phyloP scores from a whole-genome alignment of 2,797 vertebrate genomes.

The Crotalus adamanteus region DNA sequence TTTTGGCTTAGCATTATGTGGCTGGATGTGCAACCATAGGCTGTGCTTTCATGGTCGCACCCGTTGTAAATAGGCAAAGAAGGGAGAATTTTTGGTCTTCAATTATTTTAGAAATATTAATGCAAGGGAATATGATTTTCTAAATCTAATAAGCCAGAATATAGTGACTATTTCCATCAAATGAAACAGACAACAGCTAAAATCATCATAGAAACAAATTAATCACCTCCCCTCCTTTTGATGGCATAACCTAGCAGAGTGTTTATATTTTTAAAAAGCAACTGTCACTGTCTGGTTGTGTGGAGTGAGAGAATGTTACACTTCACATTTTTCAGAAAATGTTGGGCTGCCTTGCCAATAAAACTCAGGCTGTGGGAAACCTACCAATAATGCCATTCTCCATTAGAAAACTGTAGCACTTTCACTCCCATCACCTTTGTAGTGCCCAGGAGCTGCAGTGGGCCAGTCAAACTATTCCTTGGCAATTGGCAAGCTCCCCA shows the following conservation, averaged over 20 bases:
- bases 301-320: not conserved
- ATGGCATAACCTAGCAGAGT: not conserved
- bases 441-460: not conserved
- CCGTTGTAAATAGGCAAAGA: not conserved
- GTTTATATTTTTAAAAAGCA: not conserved
- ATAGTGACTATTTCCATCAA: not conserved
- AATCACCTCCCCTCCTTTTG: not conserved
- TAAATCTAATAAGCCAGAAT: conserved; percentile 1
- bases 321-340: not conserved
- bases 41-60: not conserved
- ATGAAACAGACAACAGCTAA: not conserved
- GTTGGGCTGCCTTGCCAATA: not conserved
- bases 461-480: not conserved
- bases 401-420: not conserved
- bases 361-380: not conserved
- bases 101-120: conserved; percentile 1
- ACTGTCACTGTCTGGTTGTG: not conserved
- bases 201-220: not conserved
- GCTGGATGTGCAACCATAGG: not conserved
- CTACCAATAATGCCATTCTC: not conserved
- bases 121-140: not conserved
- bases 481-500: not conserved
- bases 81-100: not conserved
- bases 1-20: not conserved
- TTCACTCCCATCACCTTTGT: not conserved